Evolutionary conservation across 2,888 invertebrate genomes (phyloP).

Genomic region (Thumatha senex): DNA sequence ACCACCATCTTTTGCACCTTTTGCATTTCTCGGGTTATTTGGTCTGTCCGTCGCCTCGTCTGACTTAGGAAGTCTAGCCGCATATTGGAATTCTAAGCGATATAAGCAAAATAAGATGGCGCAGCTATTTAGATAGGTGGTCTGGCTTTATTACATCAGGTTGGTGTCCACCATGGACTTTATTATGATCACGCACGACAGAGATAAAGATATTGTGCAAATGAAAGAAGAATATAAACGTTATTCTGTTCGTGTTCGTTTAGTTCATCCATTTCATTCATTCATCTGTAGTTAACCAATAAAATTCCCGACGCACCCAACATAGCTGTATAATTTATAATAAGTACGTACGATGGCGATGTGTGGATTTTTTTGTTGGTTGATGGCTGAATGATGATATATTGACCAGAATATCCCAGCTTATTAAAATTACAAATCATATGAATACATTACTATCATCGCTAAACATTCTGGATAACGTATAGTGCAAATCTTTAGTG

Average conservation of each 20-base stretch:
- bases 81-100: too few species aligned
- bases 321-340: constrained; percentile 23
- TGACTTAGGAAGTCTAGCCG: too few species aligned
- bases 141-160: too few species aligned
- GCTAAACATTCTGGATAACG: constrained; percentile 18
- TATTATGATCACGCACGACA: too few species aligned
- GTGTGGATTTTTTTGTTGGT: constrained; percentile 65
- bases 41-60: too few species aligned
- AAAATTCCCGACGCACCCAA: constrained; percentile 30
- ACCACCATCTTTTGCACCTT: too few species aligned
- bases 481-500: constrained; percentile 21
- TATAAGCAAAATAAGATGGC: too few species aligned
- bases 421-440: constrained; percentile 29
- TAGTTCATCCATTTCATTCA: constrained; percentile 13
- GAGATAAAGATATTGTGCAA: too few species aligned
- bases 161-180: too few species aligned
- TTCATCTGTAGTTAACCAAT: constrained; percentile 38
- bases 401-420: constrained; percentile 41
- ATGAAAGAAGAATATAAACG: constrained; percentile 12
- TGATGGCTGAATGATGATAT: constrained; percentile 44
- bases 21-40: too few species aligned
- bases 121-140: too few species aligned
- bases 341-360: constrained; percentile 56
- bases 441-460: constrained; percentile 26
- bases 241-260: constrained; percentile 1